Conservation (phyloP, 2,113 vertebrate species). For the Synodontis membranacea region DNA sequence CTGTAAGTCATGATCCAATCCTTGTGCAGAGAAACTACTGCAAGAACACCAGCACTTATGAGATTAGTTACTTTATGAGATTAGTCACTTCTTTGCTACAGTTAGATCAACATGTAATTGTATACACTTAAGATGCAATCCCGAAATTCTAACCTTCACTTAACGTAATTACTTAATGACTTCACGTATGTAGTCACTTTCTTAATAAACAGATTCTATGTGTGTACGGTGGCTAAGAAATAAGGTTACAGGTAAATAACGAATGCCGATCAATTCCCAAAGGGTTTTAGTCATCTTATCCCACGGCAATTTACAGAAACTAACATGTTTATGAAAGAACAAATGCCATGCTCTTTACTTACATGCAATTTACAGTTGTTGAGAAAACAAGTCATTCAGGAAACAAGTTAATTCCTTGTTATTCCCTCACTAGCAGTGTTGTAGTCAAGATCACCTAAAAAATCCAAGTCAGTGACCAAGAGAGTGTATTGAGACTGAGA, state of each 20-base stretch:
- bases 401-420: too few relatives aligned
- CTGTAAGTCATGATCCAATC: constrained; percentile 25
- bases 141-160: neutral
- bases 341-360: too few relatives aligned
- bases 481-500: too few relatives aligned
- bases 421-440: too few relatives aligned
- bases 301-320: too few relatives aligned
- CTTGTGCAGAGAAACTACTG: constrained; percentile 29
- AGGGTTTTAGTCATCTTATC: neutral
- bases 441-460: too few relatives aligned
- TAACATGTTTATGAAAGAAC: too few relatives aligned
- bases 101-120: neutral
- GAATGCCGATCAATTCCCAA: neutral
- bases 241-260: neutral
- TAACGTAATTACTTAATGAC: constrained; percentile 5
- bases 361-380: too few relatives aligned
- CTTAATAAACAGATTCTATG: neutral
- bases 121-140: neutral
- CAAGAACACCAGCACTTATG: neutral
- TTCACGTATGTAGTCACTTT: neutral
- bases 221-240: neutral
- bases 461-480: too few relatives aligned
- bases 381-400: neutral
- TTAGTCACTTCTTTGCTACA: constrained; percentile 14
- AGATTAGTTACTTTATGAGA: constrained; percentile 34